These are phyloP conservation scores for Scelioninae gen. 2 DNA, from an alignment of 2,888 invertebrate genomes.

Conservation along the genomic window DNA sequence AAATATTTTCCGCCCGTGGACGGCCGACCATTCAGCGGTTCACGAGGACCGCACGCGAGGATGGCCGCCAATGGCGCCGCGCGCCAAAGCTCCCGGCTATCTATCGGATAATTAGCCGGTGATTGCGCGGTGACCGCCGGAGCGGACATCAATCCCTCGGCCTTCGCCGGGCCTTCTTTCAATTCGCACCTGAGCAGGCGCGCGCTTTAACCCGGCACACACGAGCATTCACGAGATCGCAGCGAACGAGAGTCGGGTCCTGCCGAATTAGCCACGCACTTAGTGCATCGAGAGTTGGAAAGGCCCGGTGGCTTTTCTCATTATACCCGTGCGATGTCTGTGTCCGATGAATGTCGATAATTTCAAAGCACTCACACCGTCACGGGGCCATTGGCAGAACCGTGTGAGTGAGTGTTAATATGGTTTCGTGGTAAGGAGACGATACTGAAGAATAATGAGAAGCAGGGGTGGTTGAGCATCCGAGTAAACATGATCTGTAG, in stretches of 20 bases:
- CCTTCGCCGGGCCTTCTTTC: constrained; percentile 63
- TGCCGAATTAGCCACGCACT: constrained; percentile 67
- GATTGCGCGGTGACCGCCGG: constrained; percentile 74
- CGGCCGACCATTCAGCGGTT: no score
- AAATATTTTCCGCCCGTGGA: no score
- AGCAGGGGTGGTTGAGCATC: no score
- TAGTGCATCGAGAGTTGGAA: constrained; percentile 73
- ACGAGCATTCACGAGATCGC: constrained; percentile 48
- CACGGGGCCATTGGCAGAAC: constrained; percentile 10
- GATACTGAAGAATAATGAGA: constrained; percentile 42
- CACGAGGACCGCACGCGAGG: no score
- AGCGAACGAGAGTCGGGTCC: constrained; percentile 47
- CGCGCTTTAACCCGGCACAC: constrained; percentile 23
- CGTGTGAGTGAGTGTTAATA: constrained; percentile 41
- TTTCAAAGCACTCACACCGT: constrained; percentile 45
- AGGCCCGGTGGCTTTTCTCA: constrained; percentile 68
- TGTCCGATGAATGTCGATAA: constrained; percentile 53
- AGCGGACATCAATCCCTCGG: constrained; percentile 73
- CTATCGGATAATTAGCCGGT: constrained; percentile 75
- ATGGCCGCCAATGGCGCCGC: constrained; percentile 65
- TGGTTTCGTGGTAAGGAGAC: constrained; percentile 47
- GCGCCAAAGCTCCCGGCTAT: constrained; percentile 69
- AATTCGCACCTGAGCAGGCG: constrained; percentile 42
- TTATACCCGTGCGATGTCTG: constrained; percentile 66
- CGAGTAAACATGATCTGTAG: no score